Percentiles rank a stretch among this genome's conserved stretches.
Conservation (phyloP, 2,113 vertebrate species). For the Brachyistius frenatus region DNA sequence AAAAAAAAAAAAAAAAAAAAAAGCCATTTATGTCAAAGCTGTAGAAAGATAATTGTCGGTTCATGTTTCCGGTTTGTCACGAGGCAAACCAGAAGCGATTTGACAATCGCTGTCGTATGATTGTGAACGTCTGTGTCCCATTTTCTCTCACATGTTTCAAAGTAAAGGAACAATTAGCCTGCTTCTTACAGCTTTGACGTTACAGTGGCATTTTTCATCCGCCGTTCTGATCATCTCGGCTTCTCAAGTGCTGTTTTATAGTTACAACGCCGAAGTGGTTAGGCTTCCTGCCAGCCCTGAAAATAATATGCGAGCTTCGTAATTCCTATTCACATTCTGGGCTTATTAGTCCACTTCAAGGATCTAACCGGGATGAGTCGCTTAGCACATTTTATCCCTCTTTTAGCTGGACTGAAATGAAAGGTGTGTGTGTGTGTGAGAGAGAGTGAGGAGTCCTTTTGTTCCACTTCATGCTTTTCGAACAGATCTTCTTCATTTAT, state of each 20-base stretch:
- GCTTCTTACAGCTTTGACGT: constrained; percentile 18
- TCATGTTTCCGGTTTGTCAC: constrained; percentile 35
- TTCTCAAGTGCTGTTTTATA: constrained; percentile 17
- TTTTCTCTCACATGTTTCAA: constrained; percentile 19
- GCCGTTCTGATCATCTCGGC: constrained; percentile 30
- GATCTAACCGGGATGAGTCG: constrained; percentile 25
- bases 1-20: too few species aligned
- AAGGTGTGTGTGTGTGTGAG: constrained; percentile 4
- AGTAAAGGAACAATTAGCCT: constrained; percentile 15
- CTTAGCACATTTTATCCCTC: constrained; percentile 35
- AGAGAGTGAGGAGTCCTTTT: constrained; percentile 5
- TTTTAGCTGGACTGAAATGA: constrained; percentile 13
- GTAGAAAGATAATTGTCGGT: neutral
- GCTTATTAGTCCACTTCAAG: constrained; percentile 50
- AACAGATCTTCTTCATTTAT: neutral
- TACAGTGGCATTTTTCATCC: constrained; percentile 28
- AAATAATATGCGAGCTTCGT: constrained; percentile 42
- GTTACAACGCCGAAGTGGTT: neutral
- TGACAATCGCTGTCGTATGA: constrained; percentile 21
- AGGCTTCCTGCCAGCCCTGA: constrained; percentile 29
- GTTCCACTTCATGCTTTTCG: neutral
- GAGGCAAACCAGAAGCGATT: neutral
- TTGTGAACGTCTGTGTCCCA: constrained; percentile 23
- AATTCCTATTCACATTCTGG: constrained; percentile 40
- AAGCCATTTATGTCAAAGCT: neutral